Base-by-base conservation (phyloP, 2,797 vertebrate genomes). In the Threskiornis aethiopicus region DNA sequence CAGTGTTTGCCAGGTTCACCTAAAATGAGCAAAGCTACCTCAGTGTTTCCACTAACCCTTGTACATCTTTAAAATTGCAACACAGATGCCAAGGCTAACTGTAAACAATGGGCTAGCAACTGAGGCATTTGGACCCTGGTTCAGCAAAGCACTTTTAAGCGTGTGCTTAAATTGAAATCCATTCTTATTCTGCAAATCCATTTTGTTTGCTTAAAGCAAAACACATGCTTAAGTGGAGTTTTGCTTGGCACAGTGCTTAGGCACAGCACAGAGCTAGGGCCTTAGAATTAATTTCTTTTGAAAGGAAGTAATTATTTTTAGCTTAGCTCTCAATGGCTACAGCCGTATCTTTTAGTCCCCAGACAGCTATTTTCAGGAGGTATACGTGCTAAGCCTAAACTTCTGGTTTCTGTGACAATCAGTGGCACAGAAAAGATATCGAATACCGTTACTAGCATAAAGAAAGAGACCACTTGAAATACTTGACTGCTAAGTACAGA, bases 251-350 rank as follows among this genome's bases (percentile, higher is more conserved):
- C 7, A 4, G 37, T 8, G 47, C 70, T 81, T 73, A 88, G 62
- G 72, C 73, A 22, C 11, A 16, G 58, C 64, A 49, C 41, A 76
- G 72, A 84, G 44, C 31, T 3, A 14, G 17, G 39, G 54, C 55
- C 90, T 70, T 79, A 47, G 46, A 83, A 58, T 57, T 75, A 20
- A 64, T 85, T 84, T 75, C 7, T 78, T 78, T 46, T 2, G 4
- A 80, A 79, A 78, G 78, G 49, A 85, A 96, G 87, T 78, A 3
- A 49, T 94, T 96, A 96, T 96, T 95, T 96, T 95, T 96, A 96
- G 82, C 79, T 69, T 44, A 35, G 49, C 65, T 81, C 84, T 87
- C 72, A 71, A 11, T 54, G 85, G 79, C 78, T 51, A 31, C 55
- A 73, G 84, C 59, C 37, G 0, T 86, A 65, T 93, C 89, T 94